These are phyloP conservation scores for Junonia oenone DNA, from an alignment of 2,888 invertebrate species.

Conservation along the genomic window DNA sequence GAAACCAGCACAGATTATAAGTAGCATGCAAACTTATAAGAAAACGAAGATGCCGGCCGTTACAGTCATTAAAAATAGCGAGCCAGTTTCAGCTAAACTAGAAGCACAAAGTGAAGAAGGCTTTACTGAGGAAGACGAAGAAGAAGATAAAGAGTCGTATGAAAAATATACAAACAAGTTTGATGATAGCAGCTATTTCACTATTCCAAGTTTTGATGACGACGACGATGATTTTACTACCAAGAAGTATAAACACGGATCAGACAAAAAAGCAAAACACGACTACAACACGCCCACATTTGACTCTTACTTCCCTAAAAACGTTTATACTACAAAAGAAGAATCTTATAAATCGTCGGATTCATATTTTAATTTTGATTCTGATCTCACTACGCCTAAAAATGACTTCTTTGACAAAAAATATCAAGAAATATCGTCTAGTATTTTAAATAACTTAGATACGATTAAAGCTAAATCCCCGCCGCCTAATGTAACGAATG, in stretches of 20 bases:
- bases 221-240: slow-evolving; percentile 47
- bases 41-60: slow-evolving; percentile 54
- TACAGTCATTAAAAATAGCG: slow-evolving; percentile 42
- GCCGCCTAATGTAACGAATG: slow-evolving; percentile 48
- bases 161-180: slow-evolving; percentile 73
- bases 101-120: slow-evolving; percentile 37
- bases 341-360: slow-evolving; percentile 29
- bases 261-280: slow-evolving; percentile 51
- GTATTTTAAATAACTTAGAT: slow-evolving; percentile 73
- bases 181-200: slow-evolving; percentile 74
- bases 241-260: slow-evolving; percentile 43
- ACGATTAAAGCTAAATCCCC: slow-evolving; percentile 50
- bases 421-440: slow-evolving; percentile 70
- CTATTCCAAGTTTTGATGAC: slow-evolving; percentile 66
- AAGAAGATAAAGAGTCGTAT: slow-evolving; percentile 50
- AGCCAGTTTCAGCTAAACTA: slow-evolving; percentile 38
- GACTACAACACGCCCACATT: slow-evolving; percentile 53
- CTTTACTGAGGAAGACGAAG: slow-evolving; percentile 39
- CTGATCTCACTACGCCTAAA: slow-evolving; percentile 75
- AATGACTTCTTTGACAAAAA: slow-evolving; percentile 76
- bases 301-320: slow-evolving; percentile 54
- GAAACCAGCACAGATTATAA: slow-evolving; percentile 59
- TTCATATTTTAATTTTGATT: slow-evolving; percentile 58
- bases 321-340: slow-evolving; percentile 46
- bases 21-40: slow-evolving; percentile 60